A percentile compares a stretch with the other conserved stretches of the same genome.
phyloP scores from a whole-genome alignment of 30 jellyfish, hydroid and myxozoan species.

The Aurelia aurita region DNA sequence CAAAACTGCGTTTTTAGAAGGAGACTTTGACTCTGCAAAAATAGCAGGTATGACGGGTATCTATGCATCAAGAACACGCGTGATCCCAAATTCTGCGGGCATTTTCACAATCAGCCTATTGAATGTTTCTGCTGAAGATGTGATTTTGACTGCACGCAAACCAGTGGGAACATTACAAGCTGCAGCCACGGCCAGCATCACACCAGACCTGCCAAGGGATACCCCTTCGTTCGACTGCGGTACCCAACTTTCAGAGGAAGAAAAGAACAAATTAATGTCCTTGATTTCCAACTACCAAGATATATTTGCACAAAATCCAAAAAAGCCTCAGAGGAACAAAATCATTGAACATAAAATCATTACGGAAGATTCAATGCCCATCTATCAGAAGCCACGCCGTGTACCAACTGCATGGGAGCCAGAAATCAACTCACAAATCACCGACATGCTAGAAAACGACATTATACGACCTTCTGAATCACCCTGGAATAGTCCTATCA shows the following conservation, averaged over 20 bases:
- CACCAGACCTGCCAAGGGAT: slow-evolving; percentile 19
- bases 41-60: slow-evolving; percentile 3
- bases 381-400: slow-evolving; percentile 43
- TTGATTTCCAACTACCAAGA: slow-evolving; percentile 48
- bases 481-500: slow-evolving; percentile 57
- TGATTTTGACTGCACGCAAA: slow-evolving; percentile 51
- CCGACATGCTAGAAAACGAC: slow-evolving; percentile 41
- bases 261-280: slow-evolving; percentile 24
- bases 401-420: slow-evolving; percentile 49
- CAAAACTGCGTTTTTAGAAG: slow-evolving; percentile 22
- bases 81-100: slow-evolving; percentile 19
- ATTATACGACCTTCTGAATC: slow-evolving; percentile 61
- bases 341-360: slow-evolving; percentile 34
- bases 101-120: slow-evolving; percentile 36
- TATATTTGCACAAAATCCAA: slow-evolving; percentile 40
- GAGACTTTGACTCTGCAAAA: slow-evolving; percentile 39
- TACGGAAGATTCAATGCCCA: slow-evolving; percentile 42
- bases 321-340: slow-evolving; percentile 18
- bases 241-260: slow-evolving; percentile 38
- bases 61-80: slow-evolving; percentile 25
- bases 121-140: slow-evolving; percentile 38
- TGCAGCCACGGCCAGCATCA: slow-evolving; percentile 45
- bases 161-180: slow-evolving; percentile 51
- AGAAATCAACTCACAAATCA: slow-evolving; percentile 49
- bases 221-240: slow-evolving; percentile 26